A percentile compares a stretch with the other conserved stretches of the same genome.
Conservation (phyloP, 35 echinoderm and acorn worm genomes). For the Apostichopus parvimensis region DNA sequence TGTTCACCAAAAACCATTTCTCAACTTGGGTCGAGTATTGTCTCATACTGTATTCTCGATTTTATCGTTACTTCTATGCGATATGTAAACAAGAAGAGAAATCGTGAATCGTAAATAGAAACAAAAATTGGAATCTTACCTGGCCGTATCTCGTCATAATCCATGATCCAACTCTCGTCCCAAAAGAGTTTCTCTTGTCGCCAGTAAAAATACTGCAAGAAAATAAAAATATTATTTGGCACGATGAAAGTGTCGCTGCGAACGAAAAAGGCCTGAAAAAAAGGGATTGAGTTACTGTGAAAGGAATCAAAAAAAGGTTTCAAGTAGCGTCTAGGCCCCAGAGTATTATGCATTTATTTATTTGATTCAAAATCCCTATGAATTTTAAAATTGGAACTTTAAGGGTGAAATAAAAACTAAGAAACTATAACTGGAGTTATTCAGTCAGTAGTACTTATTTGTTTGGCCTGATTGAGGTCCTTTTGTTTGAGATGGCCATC, state of each 20-base stretch:
- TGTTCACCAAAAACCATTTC: too few relatives aligned
- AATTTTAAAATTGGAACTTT: neutral
- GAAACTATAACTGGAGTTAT: too few relatives aligned
- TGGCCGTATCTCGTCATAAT: constrained; percentile 90
- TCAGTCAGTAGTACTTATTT: too few relatives aligned
- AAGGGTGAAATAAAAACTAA: too few relatives aligned
- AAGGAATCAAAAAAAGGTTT: neutral
- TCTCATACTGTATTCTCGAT: too few relatives aligned
- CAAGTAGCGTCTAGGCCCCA: neutral
- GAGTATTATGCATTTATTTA: neutral
- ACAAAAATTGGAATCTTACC: constrained; percentile 59
- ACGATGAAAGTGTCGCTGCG: constrained; percentile 8
- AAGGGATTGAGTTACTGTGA: neutral
- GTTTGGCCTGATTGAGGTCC: too few relatives aligned
- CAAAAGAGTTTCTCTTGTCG: constrained; percentile 96
- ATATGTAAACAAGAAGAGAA: neutral
- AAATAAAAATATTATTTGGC: constrained; percentile 43
- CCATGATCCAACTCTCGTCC: constrained; percentile 99
- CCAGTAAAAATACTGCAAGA: constrained; percentile 96
- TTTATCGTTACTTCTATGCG: neutral
- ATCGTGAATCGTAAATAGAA: too few relatives aligned
- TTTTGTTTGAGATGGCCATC: too few relatives aligned
- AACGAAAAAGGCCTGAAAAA: neutral
- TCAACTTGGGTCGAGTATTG: too few relatives aligned
- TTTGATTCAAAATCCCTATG: neutral